A percentile compares a stretch with the other conserved stretches of the same genome.
Evolutionary conservation across 2,888 invertebrate species (phyloP).

Genomic region (Drosophila colorata): DNA sequence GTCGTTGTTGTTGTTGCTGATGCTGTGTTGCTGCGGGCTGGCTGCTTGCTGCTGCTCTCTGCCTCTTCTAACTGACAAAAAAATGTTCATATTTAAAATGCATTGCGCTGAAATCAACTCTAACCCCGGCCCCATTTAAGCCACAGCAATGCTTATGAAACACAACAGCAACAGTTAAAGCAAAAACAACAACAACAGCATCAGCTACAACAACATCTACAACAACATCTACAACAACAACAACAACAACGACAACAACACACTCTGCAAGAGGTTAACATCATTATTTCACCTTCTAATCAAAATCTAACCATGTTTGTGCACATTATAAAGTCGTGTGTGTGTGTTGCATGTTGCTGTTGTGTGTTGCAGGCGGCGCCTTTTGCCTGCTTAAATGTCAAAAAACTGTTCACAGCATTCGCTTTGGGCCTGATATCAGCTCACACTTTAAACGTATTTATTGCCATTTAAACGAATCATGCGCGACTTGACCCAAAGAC

Average conservation of each 20-base stretch:
- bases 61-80: constrained; percentile 40
- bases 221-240: no score
- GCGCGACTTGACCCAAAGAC: constrained; percentile 52
- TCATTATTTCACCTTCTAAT: constrained; percentile 82
- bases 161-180: constrained; percentile 26
- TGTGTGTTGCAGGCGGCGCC: constrained; percentile 61
- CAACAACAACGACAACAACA: constrained; percentile 37
- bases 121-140: constrained; percentile 73
- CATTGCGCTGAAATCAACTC: constrained; percentile 63
- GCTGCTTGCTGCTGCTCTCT: constrained; percentile 12
- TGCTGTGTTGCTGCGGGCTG: constrained; percentile 36
- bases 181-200: not conserved
- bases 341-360: constrained; percentile 8
- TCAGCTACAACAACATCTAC: constrained; percentile 2
- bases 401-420: constrained; percentile 56
- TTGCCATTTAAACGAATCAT: constrained; percentile 60
- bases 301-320: constrained; percentile 68
- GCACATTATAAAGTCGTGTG: constrained; percentile 57
- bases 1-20: not conserved
- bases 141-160: constrained; percentile 44
- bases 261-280: constrained; percentile 72
- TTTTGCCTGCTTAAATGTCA: constrained; percentile 75
- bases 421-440: constrained; percentile 51
- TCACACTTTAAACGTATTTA: constrained; percentile 61
- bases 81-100: constrained; percentile 66